Evolutionary conservation across 23 tunicate genomes (phyloP).

Genomic region (Aplidium turbinatum): DNA sequence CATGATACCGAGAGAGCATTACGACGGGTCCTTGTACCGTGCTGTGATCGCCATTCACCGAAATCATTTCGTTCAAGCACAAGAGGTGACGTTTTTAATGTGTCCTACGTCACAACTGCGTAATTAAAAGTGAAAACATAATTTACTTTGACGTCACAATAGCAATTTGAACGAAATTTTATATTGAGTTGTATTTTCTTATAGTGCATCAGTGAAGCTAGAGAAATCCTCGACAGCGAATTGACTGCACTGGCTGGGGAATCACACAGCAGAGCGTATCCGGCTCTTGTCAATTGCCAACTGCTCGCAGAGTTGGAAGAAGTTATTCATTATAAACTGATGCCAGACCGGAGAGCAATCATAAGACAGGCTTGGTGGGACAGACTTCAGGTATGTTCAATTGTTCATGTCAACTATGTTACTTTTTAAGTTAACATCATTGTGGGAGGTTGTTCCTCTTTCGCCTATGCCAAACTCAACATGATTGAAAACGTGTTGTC

Average conservation of each 20-base stretch:
- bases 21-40: conserved; percentile 90
- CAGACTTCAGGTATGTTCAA: conserved; percentile 63
- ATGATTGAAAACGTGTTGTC: too few species aligned
- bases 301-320: conserved; percentile 95
- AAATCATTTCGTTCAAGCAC: conserved; percentile 82
- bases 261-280: conserved; percentile 90
- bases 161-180: too few species aligned
- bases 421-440: not conserved
- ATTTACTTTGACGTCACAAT: not conserved
- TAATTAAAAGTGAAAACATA: too few species aligned
- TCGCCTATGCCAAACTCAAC: too few species aligned
- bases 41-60: conserved; percentile 88
- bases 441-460: too few species aligned
- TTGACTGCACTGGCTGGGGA: conserved; percentile 89
- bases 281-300: conserved; percentile 93
- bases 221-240: conserved; percentile 86
- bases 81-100: conserved; percentile 49
- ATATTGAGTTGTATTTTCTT: not conserved
- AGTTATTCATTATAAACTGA: conserved; percentile 83
- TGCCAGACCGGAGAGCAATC: conserved; percentile 65
- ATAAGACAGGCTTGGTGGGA: conserved; percentile 95
- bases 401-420: not conserved
- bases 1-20: conserved; percentile 91
- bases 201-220: conserved; percentile 88
- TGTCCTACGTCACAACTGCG: not conserved